Evolutionary conservation across 2,797 vertebrate genomes (phyloP), one percentile per base, ranked within the genome.

Genomic region (Amblyraja radiata): DNA sequence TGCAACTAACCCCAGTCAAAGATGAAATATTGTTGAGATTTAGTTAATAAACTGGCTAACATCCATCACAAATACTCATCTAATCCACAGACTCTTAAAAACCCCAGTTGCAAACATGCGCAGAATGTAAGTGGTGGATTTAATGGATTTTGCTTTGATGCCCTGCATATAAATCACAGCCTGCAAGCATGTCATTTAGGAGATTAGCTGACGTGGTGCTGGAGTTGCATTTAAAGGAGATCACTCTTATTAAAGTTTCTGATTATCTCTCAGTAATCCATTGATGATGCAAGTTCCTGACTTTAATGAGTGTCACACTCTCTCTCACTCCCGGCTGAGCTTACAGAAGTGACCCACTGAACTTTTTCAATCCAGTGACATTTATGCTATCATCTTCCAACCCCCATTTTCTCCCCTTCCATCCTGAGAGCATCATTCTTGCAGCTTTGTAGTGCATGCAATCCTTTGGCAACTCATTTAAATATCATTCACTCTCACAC

Each of bases 191-290:
- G 13, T 92, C 39, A 76, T 92, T 54, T 74, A 76, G 10, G 23
- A 76, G 90, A 92, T 92, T 76, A 92, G 71, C 90, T 92, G 71
- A 92, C 13, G 54, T 92, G 71, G 65, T 71, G 58, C 39, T 54
- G 25, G 39, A 92, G 9, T 74, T 76, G 73, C 71, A 58, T 28
- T 6, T 91, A 36, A 74, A 91, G 23, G 21, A 23, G 39, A 25
- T 74, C 68, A 46, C 63, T 90, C 71, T 92, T 25, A 76, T 58
- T 39, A 73, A 92, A 46, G 36, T 54, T 76, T 92, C 84, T 58
- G 71, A 92, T 92, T 76, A 92, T 25, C 21, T 91, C 36, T 58
- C 5, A 1, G 90, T 92, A 92, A 76, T 92, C 90, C 90, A 73
- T 11, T 5, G 90, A 76, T 92, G 39, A 92, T 46, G 39, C 39